Percentiles rank a stretch among this genome's conserved stretches.
phyloP scores from a whole-genome alignment of 2,888 invertebrate genomes.

The Euphydryas editha region DNA sequence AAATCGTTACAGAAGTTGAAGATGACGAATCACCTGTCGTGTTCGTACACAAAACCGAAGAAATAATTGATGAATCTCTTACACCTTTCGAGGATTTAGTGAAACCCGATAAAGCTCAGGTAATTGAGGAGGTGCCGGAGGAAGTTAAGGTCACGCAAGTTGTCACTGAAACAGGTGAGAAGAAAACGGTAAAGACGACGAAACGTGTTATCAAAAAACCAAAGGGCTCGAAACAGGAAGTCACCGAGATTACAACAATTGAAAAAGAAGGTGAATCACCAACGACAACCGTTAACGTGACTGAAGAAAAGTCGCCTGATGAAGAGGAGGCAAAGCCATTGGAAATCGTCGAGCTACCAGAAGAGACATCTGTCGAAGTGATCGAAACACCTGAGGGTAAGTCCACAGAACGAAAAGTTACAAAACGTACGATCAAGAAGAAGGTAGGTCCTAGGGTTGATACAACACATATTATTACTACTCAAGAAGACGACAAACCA shows the following conservation, averaged over 20 bases:
- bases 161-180: slow-evolving; percentile 21
- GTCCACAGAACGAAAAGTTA: slow-evolving; percentile 49
- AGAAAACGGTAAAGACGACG: slow-evolving; percentile 49
- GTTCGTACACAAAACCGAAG: slow-evolving; percentile 48
- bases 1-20: not conserved
- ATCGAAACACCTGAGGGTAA: slow-evolving; percentile 50
- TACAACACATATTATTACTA: slow-evolving; percentile 8
- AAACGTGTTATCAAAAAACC: slow-evolving; percentile 29
- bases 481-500: slow-evolving; percentile 35
- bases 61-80: slow-evolving; percentile 41
- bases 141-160: not conserved
- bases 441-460: slow-evolving; percentile 35
- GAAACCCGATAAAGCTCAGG: slow-evolving; percentile 23
- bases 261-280: not conserved
- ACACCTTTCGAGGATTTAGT: slow-evolving; percentile 42
- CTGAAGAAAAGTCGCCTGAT: slow-evolving; percentile 34
- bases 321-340: slow-evolving; percentile 55
- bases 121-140: not conserved
- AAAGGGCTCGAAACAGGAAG: slow-evolving; percentile 23
- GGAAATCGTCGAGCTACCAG: slow-evolving; percentile 47
- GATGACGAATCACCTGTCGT: not conserved
- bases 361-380: slow-evolving; percentile 42
- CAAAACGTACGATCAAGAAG: slow-evolving; percentile 41
- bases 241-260: not conserved
- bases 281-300: not conserved